Conservation (phyloP, 2,888 invertebrate species). For the Chrysodeixis includens region DNA sequence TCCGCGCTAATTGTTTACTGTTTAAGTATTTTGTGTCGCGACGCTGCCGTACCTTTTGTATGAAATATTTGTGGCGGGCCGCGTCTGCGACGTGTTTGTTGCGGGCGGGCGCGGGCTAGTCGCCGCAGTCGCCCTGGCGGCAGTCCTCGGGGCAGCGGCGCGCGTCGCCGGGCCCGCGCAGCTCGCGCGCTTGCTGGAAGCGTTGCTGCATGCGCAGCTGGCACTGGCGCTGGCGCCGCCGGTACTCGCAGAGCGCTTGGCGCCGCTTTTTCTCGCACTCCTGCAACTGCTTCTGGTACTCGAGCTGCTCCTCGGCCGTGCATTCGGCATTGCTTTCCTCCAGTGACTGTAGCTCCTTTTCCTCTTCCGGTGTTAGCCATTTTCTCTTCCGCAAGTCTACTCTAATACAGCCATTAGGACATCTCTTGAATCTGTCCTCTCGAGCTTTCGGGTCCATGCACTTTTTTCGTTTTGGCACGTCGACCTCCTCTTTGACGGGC, state of each 20-base stretch:
- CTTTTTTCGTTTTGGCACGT: not conserved
- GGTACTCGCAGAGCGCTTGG: not conserved
- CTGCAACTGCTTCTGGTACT: not conserved
- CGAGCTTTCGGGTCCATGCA: not conserved
- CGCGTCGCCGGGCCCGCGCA: not conserved
- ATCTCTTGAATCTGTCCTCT: not conserved
- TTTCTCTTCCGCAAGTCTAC: conserved; percentile 3
- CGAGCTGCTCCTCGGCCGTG: not conserved
- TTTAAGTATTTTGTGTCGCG: too few relatives aligned
- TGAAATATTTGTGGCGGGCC: too few relatives aligned
- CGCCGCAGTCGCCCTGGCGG: not conserved
- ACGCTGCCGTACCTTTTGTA: too few relatives aligned
- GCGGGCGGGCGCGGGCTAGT: not conserved
- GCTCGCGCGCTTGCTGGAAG: not conserved
- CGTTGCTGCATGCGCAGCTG: not conserved
- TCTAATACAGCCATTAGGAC: conserved; percentile 1
- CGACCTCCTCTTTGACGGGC: not conserved
- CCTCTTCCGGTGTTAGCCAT: conserved; percentile 15
- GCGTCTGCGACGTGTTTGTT: too few relatives aligned
- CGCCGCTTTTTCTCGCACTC: not conserved
- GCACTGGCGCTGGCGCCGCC: not conserved
- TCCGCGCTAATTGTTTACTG: too few relatives aligned
- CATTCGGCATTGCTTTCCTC: not conserved
- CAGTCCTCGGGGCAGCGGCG: not conserved
- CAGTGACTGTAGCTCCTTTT: not conserved